These are phyloP conservation scores for Troides aeacus DNA, from an alignment of 2,888 invertebrate species.

Conservation along the genomic window DNA sequence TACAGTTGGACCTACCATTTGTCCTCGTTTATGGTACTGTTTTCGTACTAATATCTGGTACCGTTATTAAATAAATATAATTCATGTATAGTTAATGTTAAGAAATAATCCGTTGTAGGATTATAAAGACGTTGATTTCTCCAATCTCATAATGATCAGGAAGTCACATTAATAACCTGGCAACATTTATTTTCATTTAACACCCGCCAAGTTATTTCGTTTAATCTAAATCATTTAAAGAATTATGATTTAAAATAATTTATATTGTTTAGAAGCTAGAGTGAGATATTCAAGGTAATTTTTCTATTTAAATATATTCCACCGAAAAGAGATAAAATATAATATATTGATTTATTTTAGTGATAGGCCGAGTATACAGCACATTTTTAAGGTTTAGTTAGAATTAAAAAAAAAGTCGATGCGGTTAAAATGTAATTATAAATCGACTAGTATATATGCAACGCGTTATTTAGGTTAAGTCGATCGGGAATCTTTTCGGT, in stretches of 20 bases:
- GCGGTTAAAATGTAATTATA: not conserved
- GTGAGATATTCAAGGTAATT: constrained; percentile 20
- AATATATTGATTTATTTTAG: constrained; percentile 36
- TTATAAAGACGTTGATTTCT: not conserved
- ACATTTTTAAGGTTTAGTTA: constrained; percentile 12
- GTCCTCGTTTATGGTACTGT: no score
- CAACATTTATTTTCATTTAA: no score
- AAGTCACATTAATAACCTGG: no score
- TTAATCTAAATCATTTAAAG: no score
- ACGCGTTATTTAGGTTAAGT: constrained; percentile 8
- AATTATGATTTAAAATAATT: not conserved
- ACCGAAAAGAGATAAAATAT: constrained; percentile 40
- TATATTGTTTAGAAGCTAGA: constrained; percentile 8
- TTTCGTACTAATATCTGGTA: no score
- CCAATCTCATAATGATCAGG: no score
- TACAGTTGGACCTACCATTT: no score
- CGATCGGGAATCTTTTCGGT: constrained; percentile 18
- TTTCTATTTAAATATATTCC: constrained; percentile 31
- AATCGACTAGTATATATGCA: not conserved
- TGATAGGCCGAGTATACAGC: constrained; percentile 27
- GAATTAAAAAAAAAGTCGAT: not conserved
- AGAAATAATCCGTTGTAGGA: constrained; percentile 18
- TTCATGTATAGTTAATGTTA: not conserved
- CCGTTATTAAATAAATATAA: not conserved
- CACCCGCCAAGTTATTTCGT: no score